Evolutionary conservation across 2,888 invertebrate species (phyloP), one percentile per base, ranked within the genome.

Genomic region (Cryptocheilus praepositus): DNA sequence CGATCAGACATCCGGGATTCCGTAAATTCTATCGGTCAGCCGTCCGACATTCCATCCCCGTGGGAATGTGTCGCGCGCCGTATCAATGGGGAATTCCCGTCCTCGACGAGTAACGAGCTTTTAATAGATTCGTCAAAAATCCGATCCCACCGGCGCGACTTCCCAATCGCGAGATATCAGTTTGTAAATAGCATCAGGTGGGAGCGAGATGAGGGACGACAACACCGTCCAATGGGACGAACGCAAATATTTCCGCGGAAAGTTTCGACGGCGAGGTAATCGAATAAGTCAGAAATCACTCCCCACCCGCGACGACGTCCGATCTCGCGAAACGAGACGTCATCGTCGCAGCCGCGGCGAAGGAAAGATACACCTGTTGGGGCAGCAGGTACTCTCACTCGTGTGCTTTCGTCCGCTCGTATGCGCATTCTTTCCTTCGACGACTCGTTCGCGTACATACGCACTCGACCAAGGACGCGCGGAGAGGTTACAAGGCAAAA

Each of bases 31-130:
- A 5, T 3, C 16, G 21, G 61, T 62, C 49, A 53, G 44, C 51
- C 15, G 54, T 25, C 3, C 52, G 45, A 64, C 61, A 65, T 11
- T 62, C 36, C 36, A 22, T 62, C 52, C 52, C 28, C 18, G 22
- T 22, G 61, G 61, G 36, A 36, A 36, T 36, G 36, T 36, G 36
- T 36, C 36, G 36, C 36, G 36, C 36, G 36, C 11, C 3, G 1
- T 7, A 11, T 36, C 25, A 25, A 25, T 25, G 25, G 36, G 36
- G 8, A 36, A 36, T 36, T 36, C 11, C 36, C 36, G 36, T 11
- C 11, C 11, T 11, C 36, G 36, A 1, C 36, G 7, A 7, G 13
- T 36, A 36, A 36, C 36, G 36, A 36, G 36, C 36, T 36, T 36
- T 7, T 1, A 36, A 36, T 36, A 2, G 36, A 11, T 7, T 36